phyloP scores from a whole-genome alignment of 2,888 invertebrate species.

The Orthosia incerta region DNA sequence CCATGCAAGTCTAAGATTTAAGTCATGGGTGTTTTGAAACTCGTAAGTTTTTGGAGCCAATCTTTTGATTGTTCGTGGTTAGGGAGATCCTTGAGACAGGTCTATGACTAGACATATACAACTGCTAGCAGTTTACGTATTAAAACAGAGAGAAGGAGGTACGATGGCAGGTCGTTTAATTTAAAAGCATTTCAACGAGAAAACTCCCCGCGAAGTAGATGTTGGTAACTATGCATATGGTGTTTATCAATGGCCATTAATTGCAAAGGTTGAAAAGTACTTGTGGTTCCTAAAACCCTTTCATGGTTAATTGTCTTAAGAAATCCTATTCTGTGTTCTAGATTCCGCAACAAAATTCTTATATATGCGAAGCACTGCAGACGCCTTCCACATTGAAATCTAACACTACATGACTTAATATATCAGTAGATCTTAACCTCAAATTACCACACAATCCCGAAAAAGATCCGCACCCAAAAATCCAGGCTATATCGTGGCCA shows the following conservation, averaged over 20 bases:
- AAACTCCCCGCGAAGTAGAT: no score
- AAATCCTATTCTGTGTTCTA: background rate
- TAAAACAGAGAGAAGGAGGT: no score
- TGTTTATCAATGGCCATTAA: no score
- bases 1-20: background rate
- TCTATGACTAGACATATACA: no score
- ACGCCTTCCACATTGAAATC: background rate
- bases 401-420: background rate
- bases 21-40: no score
- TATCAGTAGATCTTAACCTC: background rate
- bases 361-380: background rate
- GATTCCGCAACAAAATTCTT: background rate
- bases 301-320: background rate
- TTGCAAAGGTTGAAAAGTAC: background rate
- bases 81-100: no score
- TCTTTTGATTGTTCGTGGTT: no score
- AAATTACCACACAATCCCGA: slow-evolving; percentile 10
- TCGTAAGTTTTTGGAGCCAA: no score
- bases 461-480: slow-evolving; percentile 39
- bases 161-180: no score
- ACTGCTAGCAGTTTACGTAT: no score
- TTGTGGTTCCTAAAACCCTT: background rate
- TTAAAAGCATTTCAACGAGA: no score
- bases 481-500: slow-evolving; percentile 53
- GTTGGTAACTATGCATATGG: no score